Evolutionary conservation across 2,888 invertebrate species (phyloP).

Genomic region (Eugnorisma glareosa): DNA sequence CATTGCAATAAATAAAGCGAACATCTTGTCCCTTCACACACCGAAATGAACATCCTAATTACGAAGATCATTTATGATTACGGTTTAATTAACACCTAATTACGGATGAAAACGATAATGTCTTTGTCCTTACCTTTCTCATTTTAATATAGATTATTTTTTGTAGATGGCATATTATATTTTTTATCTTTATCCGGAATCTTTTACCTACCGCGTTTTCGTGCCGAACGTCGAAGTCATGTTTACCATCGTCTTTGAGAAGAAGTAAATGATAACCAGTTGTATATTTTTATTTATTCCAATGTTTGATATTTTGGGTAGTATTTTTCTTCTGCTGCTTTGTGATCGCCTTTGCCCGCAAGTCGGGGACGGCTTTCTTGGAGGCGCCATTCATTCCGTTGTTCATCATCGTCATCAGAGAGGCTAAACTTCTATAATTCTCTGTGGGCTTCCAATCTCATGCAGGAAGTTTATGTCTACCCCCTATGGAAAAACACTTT

Average conservation of each 20-base stretch:
- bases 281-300: background rate
- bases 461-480: background rate
- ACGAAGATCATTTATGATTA: constrained; percentile 15
- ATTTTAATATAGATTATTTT: background rate
- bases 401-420: background rate
- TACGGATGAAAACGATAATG: constrained; percentile 11
- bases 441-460: background rate
- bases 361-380: background rate
- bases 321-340: background rate
- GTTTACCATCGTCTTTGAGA: background rate
- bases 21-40: constrained; percentile 2
- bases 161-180: background rate
- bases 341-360: background rate
- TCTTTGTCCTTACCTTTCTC: background rate
- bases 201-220: background rate
- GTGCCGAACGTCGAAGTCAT: background rate
- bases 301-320: background rate
- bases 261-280: background rate
- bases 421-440: background rate
- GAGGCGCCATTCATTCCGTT: background rate
- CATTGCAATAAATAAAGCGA: background rate
- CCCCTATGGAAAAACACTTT: background rate
- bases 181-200: constrained; percentile 5
- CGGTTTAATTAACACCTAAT: constrained; percentile 26
- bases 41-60: constrained; percentile 25